A percentile compares a stretch with the other conserved stretches of the same genome.
Conservation (phyloP, 2,113 vertebrate species). For the Gobiocypris rarus region DNA sequence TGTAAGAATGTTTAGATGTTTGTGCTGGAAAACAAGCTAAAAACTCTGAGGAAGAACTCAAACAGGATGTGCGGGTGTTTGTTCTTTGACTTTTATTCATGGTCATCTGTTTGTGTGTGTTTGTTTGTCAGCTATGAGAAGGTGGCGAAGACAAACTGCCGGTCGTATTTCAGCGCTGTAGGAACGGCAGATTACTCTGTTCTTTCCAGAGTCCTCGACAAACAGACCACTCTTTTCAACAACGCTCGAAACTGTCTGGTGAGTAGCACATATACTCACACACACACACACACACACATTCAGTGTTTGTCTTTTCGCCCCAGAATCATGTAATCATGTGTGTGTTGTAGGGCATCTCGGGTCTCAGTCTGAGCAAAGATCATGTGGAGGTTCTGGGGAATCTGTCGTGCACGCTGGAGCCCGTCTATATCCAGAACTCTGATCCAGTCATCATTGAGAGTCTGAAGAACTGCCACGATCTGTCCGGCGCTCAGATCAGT, state of each 20-base stretch:
- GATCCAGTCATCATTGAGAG: slow-evolving; percentile 71
- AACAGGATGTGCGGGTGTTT: not conserved
- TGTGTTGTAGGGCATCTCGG: slow-evolving; percentile 63
- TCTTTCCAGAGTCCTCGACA: slow-evolving; percentile 59
- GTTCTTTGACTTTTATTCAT: not conserved
- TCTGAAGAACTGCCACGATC: slow-evolving; percentile 64
- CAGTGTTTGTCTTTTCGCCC: not conserved
- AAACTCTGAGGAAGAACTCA: too few relatives aligned
- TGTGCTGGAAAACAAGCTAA: too few relatives aligned
- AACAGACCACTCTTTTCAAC: slow-evolving; percentile 26
- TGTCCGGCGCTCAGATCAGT: slow-evolving; percentile 64
- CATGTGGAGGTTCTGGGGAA: slow-evolving; percentile 67
- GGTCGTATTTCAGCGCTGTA: slow-evolving; percentile 60
- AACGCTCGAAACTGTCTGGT: slow-evolving; percentile 41
- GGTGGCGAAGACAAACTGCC: slow-evolving; percentile 58
- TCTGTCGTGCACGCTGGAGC: slow-evolving; percentile 69
- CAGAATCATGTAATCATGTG: not conserved
- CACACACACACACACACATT: not conserved
- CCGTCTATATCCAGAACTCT: slow-evolving; percentile 63
- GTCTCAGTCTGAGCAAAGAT: slow-evolving; percentile 55
- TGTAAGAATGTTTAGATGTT: too few relatives aligned
- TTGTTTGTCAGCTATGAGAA: slow-evolving; percentile 55
- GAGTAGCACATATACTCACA: not conserved
- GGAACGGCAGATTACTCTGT: slow-evolving; percentile 65
- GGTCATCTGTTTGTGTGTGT: not conserved